Conservation (phyloP, 2,797 vertebrate genomes). For the Sphaeramia orbicularis region DNA sequence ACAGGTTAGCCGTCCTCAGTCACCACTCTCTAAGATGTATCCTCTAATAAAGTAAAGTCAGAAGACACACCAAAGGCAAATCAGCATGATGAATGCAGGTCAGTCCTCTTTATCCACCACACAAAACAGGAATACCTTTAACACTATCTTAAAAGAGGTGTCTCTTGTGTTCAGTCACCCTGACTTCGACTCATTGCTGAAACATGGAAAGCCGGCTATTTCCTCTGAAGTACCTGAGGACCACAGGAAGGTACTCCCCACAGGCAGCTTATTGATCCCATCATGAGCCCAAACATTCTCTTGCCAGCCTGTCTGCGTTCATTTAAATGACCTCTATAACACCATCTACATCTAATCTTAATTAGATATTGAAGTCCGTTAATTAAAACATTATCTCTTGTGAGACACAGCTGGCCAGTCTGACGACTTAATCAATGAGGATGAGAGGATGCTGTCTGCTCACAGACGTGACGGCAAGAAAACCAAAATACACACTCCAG, state of each 20-base stretch:
- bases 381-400: constrained; percentile 86
- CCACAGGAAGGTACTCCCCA: constrained; percentile 48
- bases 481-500: constrained; percentile 52
- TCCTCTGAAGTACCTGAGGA: constrained; percentile 42
- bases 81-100: constrained; percentile 22
- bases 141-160: constrained; percentile 7
- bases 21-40: neutral
- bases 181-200: constrained; percentile 24
- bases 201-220: constrained; percentile 42
- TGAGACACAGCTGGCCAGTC: constrained; percentile 73
- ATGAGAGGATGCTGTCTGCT: constrained; percentile 72
- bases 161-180: constrained; percentile 32
- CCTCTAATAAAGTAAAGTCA: constrained; percentile 2
- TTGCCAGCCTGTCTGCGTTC: constrained; percentile 60
- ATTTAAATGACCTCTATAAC: constrained; percentile 80
- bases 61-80: neutral
- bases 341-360: constrained; percentile 83
- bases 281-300: constrained; percentile 53
- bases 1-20: neutral
- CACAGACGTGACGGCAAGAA: constrained; percentile 38
- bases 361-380: constrained; percentile 85
- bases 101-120: constrained; percentile 8
- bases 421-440: constrained; percentile 80
- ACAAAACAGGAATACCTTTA: constrained; percentile 18
- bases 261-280: constrained; percentile 64